Conservation (phyloP, 64 coral and sea anemone genomes). For the Stichodactyla helianthus region DNA sequence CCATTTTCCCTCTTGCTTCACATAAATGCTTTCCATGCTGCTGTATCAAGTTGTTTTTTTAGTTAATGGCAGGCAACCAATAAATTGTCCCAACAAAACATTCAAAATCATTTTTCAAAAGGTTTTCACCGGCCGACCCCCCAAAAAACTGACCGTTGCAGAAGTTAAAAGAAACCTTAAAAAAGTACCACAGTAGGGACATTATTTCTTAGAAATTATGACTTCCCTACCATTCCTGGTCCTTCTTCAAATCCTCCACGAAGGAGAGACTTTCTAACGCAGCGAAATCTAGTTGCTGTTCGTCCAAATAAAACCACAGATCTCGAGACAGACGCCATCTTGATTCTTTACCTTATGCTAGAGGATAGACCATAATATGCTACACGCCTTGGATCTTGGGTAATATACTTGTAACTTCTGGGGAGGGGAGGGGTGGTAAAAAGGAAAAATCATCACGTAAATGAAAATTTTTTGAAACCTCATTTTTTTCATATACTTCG, state of each 20-base stretch:
- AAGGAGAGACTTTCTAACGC: conserved; percentile 52
- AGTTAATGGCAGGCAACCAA: too few relatives aligned
- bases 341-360: conserved; percentile 17
- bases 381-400: background rate
- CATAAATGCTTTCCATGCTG: too few relatives aligned
- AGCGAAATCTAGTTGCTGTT: conserved; percentile 78
- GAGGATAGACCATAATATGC: background rate
- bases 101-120: too few relatives aligned
- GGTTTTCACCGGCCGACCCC: too few relatives aligned
- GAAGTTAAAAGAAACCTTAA: too few relatives aligned
- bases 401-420: background rate
- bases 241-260: conserved; percentile 70
- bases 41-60: too few relatives aligned
- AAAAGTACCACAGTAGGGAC: background rate
- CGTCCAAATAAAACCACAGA: conserved; percentile 84
- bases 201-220: background rate
- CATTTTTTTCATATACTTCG: background rate
- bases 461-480: background rate
- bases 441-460: background rate
- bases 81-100: too few relatives aligned
- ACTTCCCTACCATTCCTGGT: conserved; percentile 60
- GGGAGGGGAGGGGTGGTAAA: background rate
- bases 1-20: too few relatives aligned
- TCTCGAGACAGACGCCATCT: conserved; percentile 80
- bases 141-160: too few relatives aligned